These are phyloP conservation scores for Aphaenogaster ashmeadi DNA, from an alignment of 1,140 invertebrate genomes.

Conservation along the genomic window DNA sequence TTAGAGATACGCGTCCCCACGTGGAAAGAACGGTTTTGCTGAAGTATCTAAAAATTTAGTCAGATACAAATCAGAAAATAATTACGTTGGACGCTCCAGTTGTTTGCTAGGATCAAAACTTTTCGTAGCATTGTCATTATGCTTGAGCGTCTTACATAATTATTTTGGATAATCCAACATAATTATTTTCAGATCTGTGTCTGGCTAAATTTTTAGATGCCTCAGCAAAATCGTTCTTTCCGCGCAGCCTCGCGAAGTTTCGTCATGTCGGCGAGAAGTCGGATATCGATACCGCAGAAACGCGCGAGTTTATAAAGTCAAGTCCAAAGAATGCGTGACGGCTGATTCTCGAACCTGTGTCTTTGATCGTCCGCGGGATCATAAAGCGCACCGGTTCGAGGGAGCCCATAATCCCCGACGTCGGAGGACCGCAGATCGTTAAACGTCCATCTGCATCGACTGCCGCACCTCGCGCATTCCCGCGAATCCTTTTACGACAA, in stretches of 20 bases:
- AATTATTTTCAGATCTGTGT: too few species aligned
- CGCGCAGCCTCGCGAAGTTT: not conserved
- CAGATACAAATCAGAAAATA: too few species aligned
- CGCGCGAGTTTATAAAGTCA: constrained; percentile 49
- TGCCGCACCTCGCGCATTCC: not conserved
- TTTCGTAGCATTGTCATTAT: too few species aligned
- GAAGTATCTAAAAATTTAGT: too few species aligned
- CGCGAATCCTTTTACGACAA: constrained; percentile 46
- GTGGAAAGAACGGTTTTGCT: too few species aligned
- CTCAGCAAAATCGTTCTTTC: too few species aligned
- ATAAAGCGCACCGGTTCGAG: constrained; percentile 23
- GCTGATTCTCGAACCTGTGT: constrained; percentile 11
- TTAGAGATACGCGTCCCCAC: not conserved
- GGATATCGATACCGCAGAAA: not conserved
- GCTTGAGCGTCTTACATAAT: too few species aligned
- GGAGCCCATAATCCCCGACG: not conserved
- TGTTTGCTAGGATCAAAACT: too few species aligned
- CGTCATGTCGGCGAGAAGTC: not conserved
- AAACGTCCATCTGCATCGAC: constrained; percentile 47
- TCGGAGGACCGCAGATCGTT: constrained; percentile 46
- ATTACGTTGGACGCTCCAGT: too few species aligned
- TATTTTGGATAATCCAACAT: too few species aligned
- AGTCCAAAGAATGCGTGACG: constrained; percentile 18
- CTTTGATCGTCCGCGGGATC: constrained; percentile 46
- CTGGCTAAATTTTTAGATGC: too few species aligned